phyloP scores from a whole-genome alignment of 2,888 invertebrate species.

The Dendrolimus pini region DNA sequence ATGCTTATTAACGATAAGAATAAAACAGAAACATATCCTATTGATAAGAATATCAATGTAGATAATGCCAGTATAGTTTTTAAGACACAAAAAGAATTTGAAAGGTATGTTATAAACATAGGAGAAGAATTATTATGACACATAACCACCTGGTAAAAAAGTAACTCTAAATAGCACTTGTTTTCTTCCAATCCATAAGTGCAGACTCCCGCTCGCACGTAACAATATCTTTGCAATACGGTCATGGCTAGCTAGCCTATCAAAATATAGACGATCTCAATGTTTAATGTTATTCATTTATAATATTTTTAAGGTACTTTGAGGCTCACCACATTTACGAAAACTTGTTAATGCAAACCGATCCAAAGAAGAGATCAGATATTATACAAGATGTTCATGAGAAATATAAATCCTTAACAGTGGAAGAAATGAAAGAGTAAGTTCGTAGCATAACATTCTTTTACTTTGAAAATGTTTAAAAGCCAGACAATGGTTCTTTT shows the following conservation, averaged over 20 bases:
- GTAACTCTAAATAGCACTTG: too few species aligned
- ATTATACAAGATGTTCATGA: conserved; percentile 30
- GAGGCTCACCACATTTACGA: conserved; percentile 43
- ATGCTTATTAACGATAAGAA: conserved; percentile 48
- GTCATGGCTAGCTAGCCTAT: too few species aligned
- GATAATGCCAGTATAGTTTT: conserved; percentile 61
- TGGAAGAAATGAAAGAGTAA: conserved; percentile 44
- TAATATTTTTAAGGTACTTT: conserved; percentile 37
- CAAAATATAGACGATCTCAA: too few species aligned
- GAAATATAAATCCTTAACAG: conserved; percentile 30
- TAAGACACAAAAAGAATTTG: conserved; percentile 44
- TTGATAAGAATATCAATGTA: conserved; percentile 36
- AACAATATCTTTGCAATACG: too few species aligned
- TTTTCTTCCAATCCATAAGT: too few species aligned
- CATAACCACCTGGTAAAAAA: neutral
- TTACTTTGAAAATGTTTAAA: too few species aligned
- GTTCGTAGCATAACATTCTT: neutral
- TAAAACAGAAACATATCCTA: conserved; percentile 49
- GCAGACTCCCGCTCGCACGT: too few species aligned
- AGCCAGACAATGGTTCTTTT: too few species aligned
- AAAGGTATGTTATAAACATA: conserved; percentile 35
- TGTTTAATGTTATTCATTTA: neutral
- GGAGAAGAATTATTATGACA: neutral
- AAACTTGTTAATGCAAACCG: conserved; percentile 31
- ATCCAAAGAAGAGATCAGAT: conserved; percentile 26